These are phyloP conservation scores for Triplophysa bombifrons DNA, from an alignment of 2,797 vertebrate genomes.

Conservation along the genomic window DNA sequence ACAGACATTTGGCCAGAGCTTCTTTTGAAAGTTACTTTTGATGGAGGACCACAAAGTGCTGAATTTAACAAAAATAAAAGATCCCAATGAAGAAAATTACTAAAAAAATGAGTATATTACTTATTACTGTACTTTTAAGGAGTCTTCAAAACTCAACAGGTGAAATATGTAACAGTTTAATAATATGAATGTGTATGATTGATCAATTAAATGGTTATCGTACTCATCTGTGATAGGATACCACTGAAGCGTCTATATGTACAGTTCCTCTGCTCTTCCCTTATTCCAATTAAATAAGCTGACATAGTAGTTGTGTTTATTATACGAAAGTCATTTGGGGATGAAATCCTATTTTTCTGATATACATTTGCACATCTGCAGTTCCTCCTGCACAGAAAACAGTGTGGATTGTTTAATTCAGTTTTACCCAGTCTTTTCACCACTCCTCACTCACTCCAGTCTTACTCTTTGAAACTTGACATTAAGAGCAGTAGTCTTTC, in stretches of 20 bases:
- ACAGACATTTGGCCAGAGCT: constrained; percentile 58
- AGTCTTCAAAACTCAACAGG: not conserved
- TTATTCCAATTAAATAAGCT: constrained; percentile 59
- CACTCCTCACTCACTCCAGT: too few species aligned
- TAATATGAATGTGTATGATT: not conserved
- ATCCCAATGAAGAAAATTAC: not conserved
- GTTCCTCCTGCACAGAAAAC: not conserved
- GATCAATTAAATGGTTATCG: constrained; percentile 35
- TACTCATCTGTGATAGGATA: constrained; percentile 54
- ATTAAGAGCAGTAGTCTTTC: not conserved
- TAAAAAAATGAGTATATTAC: not conserved
- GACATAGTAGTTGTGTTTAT: rapidly evolving
- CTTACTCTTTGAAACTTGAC: not conserved
- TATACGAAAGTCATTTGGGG: rapidly evolving
- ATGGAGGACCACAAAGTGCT: constrained; percentile 71
- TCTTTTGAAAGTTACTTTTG: constrained; percentile 54
- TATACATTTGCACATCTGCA: not conserved
- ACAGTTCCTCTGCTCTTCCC: constrained; percentile 53
- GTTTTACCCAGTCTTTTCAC: too few species aligned
- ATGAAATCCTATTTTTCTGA: not conserved
- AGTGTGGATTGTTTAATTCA: not conserved
- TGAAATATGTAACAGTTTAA: not conserved
- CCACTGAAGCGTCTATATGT: constrained; percentile 63
- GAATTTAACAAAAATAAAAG: constrained; percentile 30
- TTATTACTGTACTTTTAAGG: not conserved